Conservation (phyloP, 1,140 invertebrate species). For the Eriocheir sinensis region DNA sequence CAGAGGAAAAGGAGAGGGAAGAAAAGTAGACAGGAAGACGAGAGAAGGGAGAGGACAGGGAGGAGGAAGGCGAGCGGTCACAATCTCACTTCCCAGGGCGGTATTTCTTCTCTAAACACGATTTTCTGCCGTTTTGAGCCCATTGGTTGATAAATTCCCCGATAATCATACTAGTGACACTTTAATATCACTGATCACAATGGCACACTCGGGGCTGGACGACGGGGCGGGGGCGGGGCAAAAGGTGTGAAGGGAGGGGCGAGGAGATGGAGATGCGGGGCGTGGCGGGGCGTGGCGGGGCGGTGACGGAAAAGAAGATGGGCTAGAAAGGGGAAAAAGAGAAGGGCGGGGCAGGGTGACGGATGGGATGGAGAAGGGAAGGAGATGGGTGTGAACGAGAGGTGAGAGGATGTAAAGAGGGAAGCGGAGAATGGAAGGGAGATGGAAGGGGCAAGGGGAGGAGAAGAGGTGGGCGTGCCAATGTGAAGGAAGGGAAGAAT, state of each 20-base stretch:
- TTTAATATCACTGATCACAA: slow-evolving; percentile 65
- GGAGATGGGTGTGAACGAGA: neutral
- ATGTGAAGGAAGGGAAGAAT: neutral
- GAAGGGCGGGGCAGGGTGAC: neutral
- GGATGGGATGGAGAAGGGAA: neutral
- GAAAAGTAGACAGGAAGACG: neutral
- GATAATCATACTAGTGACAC: slow-evolving; percentile 70
- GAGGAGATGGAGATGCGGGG: neutral
- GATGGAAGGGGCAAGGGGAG: neutral
- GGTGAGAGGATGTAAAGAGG: too few species aligned
- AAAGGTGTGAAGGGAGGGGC: neutral
- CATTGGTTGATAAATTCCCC: slow-evolving; percentile 68
- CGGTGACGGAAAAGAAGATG: neutral
- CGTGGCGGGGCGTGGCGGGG: neutral
- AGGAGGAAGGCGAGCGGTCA: neutral
- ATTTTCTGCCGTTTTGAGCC: slow-evolving; percentile 63
- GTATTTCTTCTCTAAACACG: slow-evolving; percentile 50
- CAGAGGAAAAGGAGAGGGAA: neutral
- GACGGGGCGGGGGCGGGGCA: neutral
- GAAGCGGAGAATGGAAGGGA: too few species aligned
- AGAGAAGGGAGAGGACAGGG: neutral
- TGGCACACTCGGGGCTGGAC: neutral
- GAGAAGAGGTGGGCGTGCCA: neutral
- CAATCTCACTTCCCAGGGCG: slow-evolving; percentile 14
- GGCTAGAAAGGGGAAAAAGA: neutral